Evolutionary conservation across 2,113 vertebrate species (phyloP), one percentile per base, ranked within the genome.

Genomic region (Cryptoleucopteryx plumbea): DNA sequence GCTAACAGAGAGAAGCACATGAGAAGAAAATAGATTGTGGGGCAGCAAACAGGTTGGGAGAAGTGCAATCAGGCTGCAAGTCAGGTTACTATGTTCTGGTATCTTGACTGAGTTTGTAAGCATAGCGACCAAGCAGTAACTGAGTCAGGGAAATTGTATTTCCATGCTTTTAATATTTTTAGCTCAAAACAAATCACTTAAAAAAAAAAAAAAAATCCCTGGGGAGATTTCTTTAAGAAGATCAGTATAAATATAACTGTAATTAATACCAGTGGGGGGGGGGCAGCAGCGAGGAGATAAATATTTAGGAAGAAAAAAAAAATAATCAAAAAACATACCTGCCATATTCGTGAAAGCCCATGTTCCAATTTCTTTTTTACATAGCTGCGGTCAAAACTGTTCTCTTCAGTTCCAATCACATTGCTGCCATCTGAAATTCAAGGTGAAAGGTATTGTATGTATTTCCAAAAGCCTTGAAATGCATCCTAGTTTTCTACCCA

Each of bases 311-410:
- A 4, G 11, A 42, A 21, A 32, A 47, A 47, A 59, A 40, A 52
- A 19, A 75, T 25, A n/a, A 21, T 8, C 8, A 56, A 38, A 95
- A 84, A 82, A 15, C 97, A 77, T 90, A 99, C 99, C 99, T 99
- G 99, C 99, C 99, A 99, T 98, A 99, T 99, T 63, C 99, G 97
- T 9, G 99, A 99, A 80, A 99, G 98, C 48, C 99, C 99, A 4
- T 99, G 99, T 88, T 99, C 99, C 82, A 99, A 96, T 88, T 99
- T 99, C 98, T 99, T 99, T 97, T 99, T 99, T n/a, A 99, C 98
- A 15, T 99, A 99, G 95, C 98, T 99, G 87, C 99, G 99, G 96
- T 99, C 99, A 97, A 99, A 99, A 80, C 97, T 98, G 38, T 97
- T 96, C 96, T 99, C 99, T 80, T 99, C 99, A 3, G 98, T 68